Evolutionary conservation across 2,888 invertebrate species (phyloP), one percentile per base, ranked within the genome.

Genomic region (Elysia crispata): DNA sequence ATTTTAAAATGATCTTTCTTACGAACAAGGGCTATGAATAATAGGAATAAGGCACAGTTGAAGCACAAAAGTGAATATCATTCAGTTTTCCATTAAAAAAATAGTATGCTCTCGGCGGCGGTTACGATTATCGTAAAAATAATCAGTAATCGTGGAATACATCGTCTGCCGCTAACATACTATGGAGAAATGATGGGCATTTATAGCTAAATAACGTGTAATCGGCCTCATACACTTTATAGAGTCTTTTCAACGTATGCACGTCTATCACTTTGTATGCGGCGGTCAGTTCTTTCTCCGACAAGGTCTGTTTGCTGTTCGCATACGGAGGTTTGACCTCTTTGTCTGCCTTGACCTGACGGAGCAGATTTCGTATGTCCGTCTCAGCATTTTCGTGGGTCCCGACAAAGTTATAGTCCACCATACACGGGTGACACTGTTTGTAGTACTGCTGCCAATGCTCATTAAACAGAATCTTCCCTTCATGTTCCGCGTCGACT

Each of bases 331-430:
- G 69, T 50, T 80, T 82, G 1, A 87, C 83, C 13, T 76, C 77
- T 0, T 49, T 33, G 3, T 75, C 66, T 5, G 72, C 83, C 1
- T 69, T 31, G 13, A 80, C 28, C 18, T 79, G 72, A 1, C 69
- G 73, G 50, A 85, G 25, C 18, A 83, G 82, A 11, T 81, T 49
- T 6, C 30, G 23, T 1, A 81, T 81, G 74, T 85, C 85, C 6
- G 80, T 78, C 49, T 79, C 79, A 20, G 97, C 92, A 0, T 95
- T 96, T 90, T 97, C 96, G 92, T 96, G 97, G 93, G 96, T 96
- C 89, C 97, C 97, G 84, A 97, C 94, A 89, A 97, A 94, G 89
- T 96, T 96, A 92, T 97, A 97, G 90, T 95, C 95, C 84, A 97
- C 94, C 33, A 94, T 93, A 90, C 97, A 97, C 0, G 97, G 97